Percentiles rank a stretch among this genome's conserved stretches.
These are phyloP conservation scores for Harmothoe impar DNA, from an alignment of 2,888 invertebrate genomes.

Conservation along the genomic window DNA sequence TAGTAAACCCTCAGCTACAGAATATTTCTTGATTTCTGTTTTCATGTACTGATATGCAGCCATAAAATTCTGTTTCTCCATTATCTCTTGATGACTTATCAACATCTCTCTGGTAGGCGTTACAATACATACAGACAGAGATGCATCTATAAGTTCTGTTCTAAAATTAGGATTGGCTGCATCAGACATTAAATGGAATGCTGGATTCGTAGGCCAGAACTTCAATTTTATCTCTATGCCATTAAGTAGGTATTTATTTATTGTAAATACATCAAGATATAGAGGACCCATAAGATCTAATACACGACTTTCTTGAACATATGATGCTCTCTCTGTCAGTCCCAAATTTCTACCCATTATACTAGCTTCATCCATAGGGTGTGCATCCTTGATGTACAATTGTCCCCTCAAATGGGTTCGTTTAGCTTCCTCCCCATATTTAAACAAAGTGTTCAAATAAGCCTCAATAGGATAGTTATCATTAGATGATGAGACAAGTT, in stretches of 20 bases:
- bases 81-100: background rate
- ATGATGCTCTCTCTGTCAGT: background rate
- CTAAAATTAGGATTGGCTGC: background rate
- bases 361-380: background rate
- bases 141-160: background rate
- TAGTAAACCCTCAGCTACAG: background rate
- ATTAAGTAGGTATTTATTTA: background rate
- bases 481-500: background rate
- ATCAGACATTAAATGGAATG: background rate
- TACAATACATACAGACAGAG: background rate
- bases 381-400: background rate
- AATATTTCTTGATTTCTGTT: background rate
- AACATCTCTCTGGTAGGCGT: background rate
- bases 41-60: background rate
- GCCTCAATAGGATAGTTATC: background rate
- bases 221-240: background rate
- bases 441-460: slow-evolving; percentile 9
- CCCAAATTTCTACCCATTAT: background rate
- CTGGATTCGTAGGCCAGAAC: background rate
- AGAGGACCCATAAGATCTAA: background rate
- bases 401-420: background rate
- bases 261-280: background rate
- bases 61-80: background rate
- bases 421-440: slow-evolving; percentile 3
- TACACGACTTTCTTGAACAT: background rate